Evolutionary conservation across 2,113 vertebrate genomes (phyloP).

Genomic region (Petaurus breviceps): DNA sequence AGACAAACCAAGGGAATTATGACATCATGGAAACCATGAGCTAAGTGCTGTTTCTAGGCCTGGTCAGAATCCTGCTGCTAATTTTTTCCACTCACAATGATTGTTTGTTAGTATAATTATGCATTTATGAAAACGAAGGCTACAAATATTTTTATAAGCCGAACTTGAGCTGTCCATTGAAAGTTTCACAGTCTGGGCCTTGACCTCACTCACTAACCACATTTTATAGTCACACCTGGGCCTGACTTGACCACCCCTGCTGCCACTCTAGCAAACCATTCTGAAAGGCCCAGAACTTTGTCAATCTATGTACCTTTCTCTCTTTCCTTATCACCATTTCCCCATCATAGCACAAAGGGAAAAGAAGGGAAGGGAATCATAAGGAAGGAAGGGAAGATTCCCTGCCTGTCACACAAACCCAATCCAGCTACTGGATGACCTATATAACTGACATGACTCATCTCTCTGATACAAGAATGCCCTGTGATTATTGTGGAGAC

Average conservation of each 20-base stretch:
- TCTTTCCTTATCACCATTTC: background rate
- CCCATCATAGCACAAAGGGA: too few species aligned
- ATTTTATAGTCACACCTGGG: background rate
- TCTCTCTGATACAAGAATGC: background rate
- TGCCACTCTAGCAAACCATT: background rate
- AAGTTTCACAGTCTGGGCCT: constrained; percentile 1
- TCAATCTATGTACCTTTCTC: background rate
- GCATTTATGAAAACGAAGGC: constrained; percentile 2
- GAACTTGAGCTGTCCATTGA: background rate
- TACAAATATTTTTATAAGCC: background rate
- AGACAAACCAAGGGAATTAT: background rate
- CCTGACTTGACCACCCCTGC: background rate
- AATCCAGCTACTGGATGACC: background rate
- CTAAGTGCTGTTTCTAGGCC: background rate
- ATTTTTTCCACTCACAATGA: background rate
- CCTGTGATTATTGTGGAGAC: background rate
- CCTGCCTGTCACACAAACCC: background rate
- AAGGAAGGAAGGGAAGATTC: too few species aligned
- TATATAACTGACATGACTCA: background rate
- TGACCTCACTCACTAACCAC: background rate
- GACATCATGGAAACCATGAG: constrained; percentile 29
- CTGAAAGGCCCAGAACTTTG: background rate
- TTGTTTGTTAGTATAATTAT: constrained; percentile 32
- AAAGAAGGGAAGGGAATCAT: too few species aligned
- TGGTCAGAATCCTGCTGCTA: background rate